Percentiles rank a stretch among this genome's conserved stretches.
phyloP scores from a whole-genome alignment of 2,797 vertebrate species.

The Gymnothorax javanicus region DNA sequence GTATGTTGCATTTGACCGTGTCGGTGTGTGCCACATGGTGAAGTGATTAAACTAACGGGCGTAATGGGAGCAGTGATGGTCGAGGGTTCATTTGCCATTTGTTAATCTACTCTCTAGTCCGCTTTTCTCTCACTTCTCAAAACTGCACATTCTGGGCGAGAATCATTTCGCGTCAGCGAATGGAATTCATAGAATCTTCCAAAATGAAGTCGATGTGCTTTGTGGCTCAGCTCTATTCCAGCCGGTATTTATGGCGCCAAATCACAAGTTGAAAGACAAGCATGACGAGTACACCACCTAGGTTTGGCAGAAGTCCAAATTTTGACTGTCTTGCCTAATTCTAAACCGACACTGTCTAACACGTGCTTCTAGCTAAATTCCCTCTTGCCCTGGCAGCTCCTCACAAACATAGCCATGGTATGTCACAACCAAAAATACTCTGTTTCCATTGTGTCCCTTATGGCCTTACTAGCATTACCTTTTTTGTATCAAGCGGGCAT shows the following conservation, averaged over 20 bases:
- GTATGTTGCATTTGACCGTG: background rate
- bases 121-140: background rate
- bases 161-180: background rate
- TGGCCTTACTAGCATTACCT: background rate
- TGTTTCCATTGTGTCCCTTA: background rate
- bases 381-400: background rate
- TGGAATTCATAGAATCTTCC: background rate
- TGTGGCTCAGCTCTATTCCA: background rate
- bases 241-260: background rate
- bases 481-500: background rate
- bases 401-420: background rate
- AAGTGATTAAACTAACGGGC: background rate
- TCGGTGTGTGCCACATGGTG: too few relatives aligned
- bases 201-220: background rate
- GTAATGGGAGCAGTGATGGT: background rate
- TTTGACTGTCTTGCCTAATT: background rate
- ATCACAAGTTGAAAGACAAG: background rate
- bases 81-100: background rate
- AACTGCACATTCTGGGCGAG: background rate
- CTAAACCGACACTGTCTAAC: background rate
- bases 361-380: background rate
- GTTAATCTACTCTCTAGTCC: background rate
- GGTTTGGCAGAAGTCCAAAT: background rate
- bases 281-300: background rate
- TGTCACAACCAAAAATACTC: background rate